Percentiles rank a stretch among this genome's conserved stretches.
These are phyloP conservation scores for Etheostoma cragini DNA, from an alignment of 2,113 vertebrate species.

Conservation along the genomic window DNA sequence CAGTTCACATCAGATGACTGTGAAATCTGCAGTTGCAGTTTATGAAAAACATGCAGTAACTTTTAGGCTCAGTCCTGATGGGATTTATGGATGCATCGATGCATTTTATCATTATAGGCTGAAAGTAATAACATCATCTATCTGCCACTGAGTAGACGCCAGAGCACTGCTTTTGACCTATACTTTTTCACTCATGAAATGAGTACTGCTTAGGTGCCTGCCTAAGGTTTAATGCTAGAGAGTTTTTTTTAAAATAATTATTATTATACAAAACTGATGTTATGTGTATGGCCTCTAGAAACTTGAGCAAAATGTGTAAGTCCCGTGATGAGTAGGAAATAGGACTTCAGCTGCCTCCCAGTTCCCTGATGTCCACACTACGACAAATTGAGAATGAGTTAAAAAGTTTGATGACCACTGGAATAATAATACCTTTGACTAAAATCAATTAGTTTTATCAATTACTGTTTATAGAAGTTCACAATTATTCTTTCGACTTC, in stretches of 20 bases:
- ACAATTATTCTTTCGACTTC: background rate
- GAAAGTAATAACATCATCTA: constrained; percentile 25
- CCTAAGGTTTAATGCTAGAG: background rate
- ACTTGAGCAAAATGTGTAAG: background rate
- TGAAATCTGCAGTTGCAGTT: constrained; percentile 17
- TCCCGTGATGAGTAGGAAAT: no score
- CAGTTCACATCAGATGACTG: constrained; percentile 21
- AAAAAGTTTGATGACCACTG: background rate
- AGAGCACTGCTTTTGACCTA: background rate
- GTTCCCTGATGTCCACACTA: no score
- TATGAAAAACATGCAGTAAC: constrained; percentile 8
- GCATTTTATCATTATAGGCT: constrained; percentile 29
- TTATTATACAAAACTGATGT: background rate
- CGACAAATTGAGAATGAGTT: no score
- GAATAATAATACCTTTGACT: background rate
- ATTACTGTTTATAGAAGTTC: background rate
- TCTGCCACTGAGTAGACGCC: background rate
- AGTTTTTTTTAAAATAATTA: background rate
- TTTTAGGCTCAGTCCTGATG: constrained; percentile 22
- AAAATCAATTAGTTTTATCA: background rate
- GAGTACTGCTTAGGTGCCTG: background rate
- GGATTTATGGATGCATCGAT: constrained; percentile 33
- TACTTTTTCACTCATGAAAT: background rate
- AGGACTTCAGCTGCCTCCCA: no score
- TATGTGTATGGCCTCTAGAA: background rate